Percentiles rank a stretch among this genome's conserved stretches.
Evolutionary conservation across 2,113 vertebrate genomes (phyloP).

Genomic region (Dasyornis broadbenti): DNA sequence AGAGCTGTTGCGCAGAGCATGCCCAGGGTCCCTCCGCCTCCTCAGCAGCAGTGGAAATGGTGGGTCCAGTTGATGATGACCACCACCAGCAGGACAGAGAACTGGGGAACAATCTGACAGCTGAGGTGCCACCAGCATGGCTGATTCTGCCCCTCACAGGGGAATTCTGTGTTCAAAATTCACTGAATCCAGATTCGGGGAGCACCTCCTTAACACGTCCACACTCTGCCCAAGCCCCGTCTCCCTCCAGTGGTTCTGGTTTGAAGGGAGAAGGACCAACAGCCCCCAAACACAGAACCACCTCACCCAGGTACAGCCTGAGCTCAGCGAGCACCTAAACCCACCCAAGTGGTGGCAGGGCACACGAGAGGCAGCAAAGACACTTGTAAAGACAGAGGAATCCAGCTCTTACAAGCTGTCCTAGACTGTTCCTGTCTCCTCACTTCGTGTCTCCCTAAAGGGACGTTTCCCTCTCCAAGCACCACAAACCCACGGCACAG

Average conservation of each 20-base stretch:
- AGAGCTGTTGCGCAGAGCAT: fast-evolving
- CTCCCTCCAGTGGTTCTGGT: neutral
- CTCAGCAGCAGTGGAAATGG: fast-evolving
- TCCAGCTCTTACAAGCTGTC: neutral
- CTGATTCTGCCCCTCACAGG: fast-evolving
- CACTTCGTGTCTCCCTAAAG: neutral
- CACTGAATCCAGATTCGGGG: neutral
- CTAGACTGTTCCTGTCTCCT: neutral
- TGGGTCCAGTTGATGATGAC: fast-evolving
- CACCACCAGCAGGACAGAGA: neutral
- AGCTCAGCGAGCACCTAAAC: neutral
- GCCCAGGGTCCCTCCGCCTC: neutral
- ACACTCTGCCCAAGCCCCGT: neutral
- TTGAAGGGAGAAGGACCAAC: neutral
- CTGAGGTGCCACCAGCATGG: fast-evolving
- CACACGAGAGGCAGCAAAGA: neutral
- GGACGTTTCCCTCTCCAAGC: fast-evolving
- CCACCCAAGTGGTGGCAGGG: neutral
- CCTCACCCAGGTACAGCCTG: neutral
- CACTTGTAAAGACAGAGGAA: neutral
- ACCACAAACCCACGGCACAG: neutral
- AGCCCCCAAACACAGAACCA: neutral
- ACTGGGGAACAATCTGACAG: fast-evolving
- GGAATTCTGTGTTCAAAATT: neutral
- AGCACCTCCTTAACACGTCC: neutral